Conservation (phyloP, 2,113 vertebrate genomes). For the Semicossyphus pulcher region DNA sequence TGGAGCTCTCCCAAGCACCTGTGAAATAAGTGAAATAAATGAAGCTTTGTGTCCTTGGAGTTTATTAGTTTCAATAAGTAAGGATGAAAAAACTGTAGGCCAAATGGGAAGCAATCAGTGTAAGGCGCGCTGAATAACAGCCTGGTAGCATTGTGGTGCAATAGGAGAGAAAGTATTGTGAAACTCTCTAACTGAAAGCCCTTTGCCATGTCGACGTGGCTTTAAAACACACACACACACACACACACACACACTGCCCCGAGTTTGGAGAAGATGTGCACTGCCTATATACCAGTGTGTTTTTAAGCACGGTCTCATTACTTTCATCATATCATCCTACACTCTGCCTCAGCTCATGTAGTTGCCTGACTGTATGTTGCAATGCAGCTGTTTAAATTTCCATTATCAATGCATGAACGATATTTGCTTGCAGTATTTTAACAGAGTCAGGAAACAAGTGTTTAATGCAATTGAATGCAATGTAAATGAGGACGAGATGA, state of each 20-base stretch:
- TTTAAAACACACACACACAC: slow-evolving; percentile 29
- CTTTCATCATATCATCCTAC: slow-evolving; percentile 53
- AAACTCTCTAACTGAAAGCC: slow-evolving; percentile 47
- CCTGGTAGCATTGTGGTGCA: slow-evolving; percentile 57
- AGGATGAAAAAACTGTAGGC: slow-evolving; percentile 41
- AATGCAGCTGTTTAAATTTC: slow-evolving; percentile 22
- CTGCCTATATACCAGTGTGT: slow-evolving; percentile 35
- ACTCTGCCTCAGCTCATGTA: slow-evolving; percentile 15
- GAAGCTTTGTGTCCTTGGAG: background rate
- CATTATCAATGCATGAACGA: slow-evolving; percentile 25
- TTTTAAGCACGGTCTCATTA: slow-evolving; percentile 33
- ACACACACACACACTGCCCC: slow-evolving; percentile 24
- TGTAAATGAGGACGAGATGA: background rate
- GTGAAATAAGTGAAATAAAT: slow-evolving; percentile 28
- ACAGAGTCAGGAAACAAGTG: slow-evolving; percentile 7
- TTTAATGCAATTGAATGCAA: background rate
- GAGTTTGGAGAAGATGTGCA: slow-evolving; percentile 43
- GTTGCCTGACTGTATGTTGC: background rate
- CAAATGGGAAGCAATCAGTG: slow-evolving; percentile 55
- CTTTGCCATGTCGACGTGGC: slow-evolving; percentile 37
- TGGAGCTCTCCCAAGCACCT: background rate
- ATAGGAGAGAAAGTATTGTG: slow-evolving; percentile 45
- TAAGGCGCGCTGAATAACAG: slow-evolving; percentile 47
- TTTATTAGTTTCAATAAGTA: slow-evolving; percentile 21
- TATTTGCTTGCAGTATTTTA: background rate